Conservation (phyloP, 2,797 vertebrate species). For the Clarias pachynema region DNA sequence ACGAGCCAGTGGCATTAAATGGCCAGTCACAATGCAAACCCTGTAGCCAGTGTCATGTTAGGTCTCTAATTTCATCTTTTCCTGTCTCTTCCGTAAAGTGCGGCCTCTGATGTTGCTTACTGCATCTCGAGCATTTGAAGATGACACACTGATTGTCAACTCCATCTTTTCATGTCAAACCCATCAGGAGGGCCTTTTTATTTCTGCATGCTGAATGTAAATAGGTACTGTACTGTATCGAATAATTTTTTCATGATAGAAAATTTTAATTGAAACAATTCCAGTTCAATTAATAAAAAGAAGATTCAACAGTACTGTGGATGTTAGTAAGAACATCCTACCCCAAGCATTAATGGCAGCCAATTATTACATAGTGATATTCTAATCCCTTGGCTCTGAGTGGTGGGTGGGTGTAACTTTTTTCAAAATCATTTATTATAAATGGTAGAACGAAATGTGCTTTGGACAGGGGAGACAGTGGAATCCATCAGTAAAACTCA, state of each 20-base stretch:
- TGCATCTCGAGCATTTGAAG: not conserved
- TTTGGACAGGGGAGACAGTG: not conserved
- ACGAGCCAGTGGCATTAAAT: conserved; percentile 4
- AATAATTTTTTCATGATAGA: not conserved
- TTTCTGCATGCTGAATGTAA: not conserved
- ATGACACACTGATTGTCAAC: not conserved
- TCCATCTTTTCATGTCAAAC: not conserved
- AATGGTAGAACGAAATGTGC: not conserved
- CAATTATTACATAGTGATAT: not conserved
- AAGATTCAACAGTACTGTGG: not conserved
- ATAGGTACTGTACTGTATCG: too few species aligned
- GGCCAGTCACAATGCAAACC: not conserved
- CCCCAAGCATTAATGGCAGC: not conserved
- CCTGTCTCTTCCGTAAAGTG: not conserved
- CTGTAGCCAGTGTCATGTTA: not conserved
- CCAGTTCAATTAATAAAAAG: not conserved
- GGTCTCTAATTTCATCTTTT: not conserved
- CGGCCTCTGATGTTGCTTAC: not conserved
- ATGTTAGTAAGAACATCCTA: not conserved
- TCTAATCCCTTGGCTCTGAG: not conserved
- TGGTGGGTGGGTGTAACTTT: not conserved
- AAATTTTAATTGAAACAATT: too few species aligned
- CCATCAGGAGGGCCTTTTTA: not conserved
- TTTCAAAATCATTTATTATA: not conserved
- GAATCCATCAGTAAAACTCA: not conserved